Evolutionary conservation across 2,888 invertebrate genomes (phyloP).

Genomic region (Calliphora vomitoria): DNA sequence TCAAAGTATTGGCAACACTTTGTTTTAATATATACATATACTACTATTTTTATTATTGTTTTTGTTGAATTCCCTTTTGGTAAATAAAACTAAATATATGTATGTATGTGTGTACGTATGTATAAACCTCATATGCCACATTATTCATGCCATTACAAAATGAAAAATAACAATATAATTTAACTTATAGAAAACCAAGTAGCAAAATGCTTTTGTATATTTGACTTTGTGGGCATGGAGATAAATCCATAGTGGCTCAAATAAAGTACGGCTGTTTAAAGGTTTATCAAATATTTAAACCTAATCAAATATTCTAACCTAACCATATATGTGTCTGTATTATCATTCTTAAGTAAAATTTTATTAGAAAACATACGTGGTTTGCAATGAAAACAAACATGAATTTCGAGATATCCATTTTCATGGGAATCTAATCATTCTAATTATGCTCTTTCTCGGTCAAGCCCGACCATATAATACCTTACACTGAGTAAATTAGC

Average conservation of each 20-base stretch:
- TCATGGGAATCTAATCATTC: no score
- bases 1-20: constrained; percentile 42
- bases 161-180: constrained; percentile 30
- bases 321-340: no score
- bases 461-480: no score
- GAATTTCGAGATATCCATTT: no score
- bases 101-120: no score
- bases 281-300: no score
- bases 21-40: constrained; percentile 32
- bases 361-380: no score
- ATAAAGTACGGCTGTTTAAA: background rate
- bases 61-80: constrained; percentile 6
- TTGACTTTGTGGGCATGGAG: background rate
- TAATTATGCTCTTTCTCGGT: no score
- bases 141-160: constrained; percentile 34
- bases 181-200: background rate
- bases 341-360: no score
- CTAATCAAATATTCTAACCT: no score
- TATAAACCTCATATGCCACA: constrained; percentile 28
- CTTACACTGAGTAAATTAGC: no score
- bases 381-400: no score
- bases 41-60: background rate
- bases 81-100: constrained; percentile 28
- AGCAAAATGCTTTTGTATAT: background rate
- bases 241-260: background rate